Evolutionary conservation across 2,797 vertebrate species (phyloP).

Genomic region (Danio albolineatus): DNA sequence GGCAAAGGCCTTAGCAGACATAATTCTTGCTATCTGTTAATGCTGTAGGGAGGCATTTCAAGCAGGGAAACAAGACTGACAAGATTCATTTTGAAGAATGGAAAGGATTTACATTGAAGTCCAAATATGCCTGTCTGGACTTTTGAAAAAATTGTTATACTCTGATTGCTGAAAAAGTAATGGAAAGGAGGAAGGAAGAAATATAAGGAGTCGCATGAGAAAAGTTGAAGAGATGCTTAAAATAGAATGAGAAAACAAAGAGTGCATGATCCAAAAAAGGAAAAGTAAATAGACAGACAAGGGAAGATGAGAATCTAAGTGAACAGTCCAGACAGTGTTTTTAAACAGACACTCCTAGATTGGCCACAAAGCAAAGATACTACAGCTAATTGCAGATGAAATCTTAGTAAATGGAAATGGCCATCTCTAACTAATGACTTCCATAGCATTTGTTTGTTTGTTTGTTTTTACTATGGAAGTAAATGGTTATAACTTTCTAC

Average conservation of each 20-base stretch:
- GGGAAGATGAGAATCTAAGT: conserved; percentile 19
- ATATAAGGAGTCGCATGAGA: conserved; percentile 8
- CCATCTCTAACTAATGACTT: no score
- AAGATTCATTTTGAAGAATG: conserved; percentile 30
- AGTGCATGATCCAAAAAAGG: conserved; percentile 48
- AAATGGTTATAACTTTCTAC: no score
- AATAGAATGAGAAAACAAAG: conserved; percentile 48
- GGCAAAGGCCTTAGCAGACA: conserved; percentile 14
- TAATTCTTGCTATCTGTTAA: conserved; percentile 44
- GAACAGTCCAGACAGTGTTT: conserved; percentile 10
- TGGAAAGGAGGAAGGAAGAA: background rate
- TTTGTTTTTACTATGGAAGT: no score
- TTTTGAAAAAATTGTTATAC: background rate
- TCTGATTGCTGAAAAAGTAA: background rate
- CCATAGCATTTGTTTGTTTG: no score
- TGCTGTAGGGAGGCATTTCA: conserved; percentile 28
- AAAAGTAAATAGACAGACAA: conserved; percentile 44
- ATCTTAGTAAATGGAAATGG: background rate
- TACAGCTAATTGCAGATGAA: conserved; percentile 1
- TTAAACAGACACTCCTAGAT: conserved; percentile 22
- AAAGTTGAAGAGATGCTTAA: conserved; percentile 22
- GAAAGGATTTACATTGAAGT: conserved; percentile 12
- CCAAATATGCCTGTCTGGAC: conserved; percentile 12
- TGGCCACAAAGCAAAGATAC: background rate
- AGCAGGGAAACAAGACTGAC: conserved; percentile 25